Evolutionary conservation across 2,113 vertebrate species (phyloP), one percentile per base, ranked within the genome.

Genomic region (Bos taurus): DNA sequence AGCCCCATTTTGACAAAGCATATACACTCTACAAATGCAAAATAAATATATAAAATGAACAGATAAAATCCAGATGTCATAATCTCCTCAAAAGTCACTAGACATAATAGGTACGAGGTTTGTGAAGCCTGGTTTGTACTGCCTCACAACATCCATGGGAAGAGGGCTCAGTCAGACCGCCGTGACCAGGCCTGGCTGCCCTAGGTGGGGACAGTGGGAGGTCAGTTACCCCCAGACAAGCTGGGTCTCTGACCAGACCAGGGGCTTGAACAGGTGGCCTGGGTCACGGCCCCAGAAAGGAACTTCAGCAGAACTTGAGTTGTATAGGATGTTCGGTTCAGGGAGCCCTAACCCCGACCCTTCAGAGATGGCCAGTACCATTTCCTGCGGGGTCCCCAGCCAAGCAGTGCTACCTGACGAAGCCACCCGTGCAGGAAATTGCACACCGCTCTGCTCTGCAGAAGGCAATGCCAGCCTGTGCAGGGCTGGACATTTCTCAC

Each of bases 1-100:
- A 97, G 54, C 52, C 64, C 62, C 36, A 77, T 78, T 93, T 30
- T 83, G 86, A 87, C 26, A 5, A 89, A 43, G 64, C 30, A 83
- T 40, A 91, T 52, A 83, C 62, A 97, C n/a, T 78, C 62, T 77
- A 74, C 67, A 90, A 93, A 98, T 56, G 54, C 59, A 94, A 81
- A 97, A 94, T 92, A 97, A 97, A 95, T 86, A 95, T 4, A 54
- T 80, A 77, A 62, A 96, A 97, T 16, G 78, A 92, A 81, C 30
- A 92, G 82, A 95, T 92, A 85, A 90, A 97, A 90, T 82, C 77
- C 88, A 93, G 93, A 97, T 93, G 93, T 56, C 92, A 60, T 62
- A 59, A 83, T 54, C 59, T n/a, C 23, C 83, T 80, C 74, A 67
- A 3, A 40, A n/a, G 52, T 60, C 82, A 87, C 60, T 30, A 14